Conservation (phyloP, 2,797 vertebrate species). For the Eulemur rubriventer region DNA sequence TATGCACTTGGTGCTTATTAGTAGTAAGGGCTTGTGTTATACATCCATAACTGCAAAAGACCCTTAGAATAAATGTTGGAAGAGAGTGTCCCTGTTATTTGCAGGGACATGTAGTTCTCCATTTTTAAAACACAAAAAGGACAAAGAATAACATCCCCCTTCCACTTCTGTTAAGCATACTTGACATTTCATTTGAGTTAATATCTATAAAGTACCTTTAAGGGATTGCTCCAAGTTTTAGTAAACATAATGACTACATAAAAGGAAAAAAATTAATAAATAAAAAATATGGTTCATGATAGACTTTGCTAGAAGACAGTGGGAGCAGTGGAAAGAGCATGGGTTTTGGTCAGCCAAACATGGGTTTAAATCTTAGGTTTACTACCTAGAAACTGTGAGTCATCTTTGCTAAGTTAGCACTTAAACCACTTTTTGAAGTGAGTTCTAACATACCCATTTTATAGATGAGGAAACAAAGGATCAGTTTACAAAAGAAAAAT, state of each 20-base stretch:
- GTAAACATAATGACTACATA: neutral
- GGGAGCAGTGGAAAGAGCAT: neutral
- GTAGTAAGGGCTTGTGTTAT: neutral
- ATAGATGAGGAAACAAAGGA: neutral
- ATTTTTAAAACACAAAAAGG: neutral
- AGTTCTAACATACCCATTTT: neutral
- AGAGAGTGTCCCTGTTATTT: neutral
- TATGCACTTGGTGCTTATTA: neutral
- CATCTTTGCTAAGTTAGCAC: neutral
- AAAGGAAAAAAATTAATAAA: neutral
- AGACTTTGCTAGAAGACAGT: neutral
- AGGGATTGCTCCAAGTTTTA: neutral
- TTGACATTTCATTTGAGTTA: neutral
- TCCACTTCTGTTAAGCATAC: neutral
- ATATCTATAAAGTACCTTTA: neutral
- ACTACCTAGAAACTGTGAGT: neutral
- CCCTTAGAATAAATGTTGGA: neutral
- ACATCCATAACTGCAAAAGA: neutral
- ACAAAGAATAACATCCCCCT: neutral
- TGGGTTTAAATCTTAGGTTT: neutral
- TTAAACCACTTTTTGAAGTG: neutral
- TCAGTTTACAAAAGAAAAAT: neutral
- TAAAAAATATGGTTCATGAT: neutral
- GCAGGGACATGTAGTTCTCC: neutral
- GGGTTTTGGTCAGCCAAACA: neutral